phyloP scores from a whole-genome alignment of 1,140 invertebrate genomes.

The Drosophila pruinosa region DNA sequence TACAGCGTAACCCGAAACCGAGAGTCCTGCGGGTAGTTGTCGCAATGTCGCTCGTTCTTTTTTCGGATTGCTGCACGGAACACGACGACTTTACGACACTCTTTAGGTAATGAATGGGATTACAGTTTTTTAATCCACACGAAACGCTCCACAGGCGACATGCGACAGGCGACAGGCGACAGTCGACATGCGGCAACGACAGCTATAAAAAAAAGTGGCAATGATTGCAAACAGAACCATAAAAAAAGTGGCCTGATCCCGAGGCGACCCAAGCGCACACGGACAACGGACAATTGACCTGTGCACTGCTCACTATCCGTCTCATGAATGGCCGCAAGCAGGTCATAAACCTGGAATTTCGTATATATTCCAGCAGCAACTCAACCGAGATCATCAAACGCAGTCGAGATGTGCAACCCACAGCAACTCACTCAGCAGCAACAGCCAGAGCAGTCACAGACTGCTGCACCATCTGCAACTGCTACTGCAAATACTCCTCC shows the following conservation, averaged over 20 bases:
- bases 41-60: too few relatives aligned
- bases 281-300: slow-evolving; percentile 53
- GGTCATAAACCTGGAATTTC: slow-evolving; percentile 42
- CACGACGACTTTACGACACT: slow-evolving; percentile 48
- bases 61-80: too few relatives aligned
- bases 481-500: not conserved
- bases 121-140: slow-evolving; percentile 69
- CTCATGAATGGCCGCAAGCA: slow-evolving; percentile 63
- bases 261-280: not conserved
- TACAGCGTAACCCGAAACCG: not conserved
- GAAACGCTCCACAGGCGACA: not conserved
- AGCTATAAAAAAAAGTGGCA: slow-evolving; percentile 46
- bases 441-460: not conserved
- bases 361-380: slow-evolving; percentile 52
- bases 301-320: not conserved
- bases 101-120: slow-evolving; percentile 79
- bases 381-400: not conserved
- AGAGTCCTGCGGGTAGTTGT: not conserved
- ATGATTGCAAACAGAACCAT: slow-evolving; percentile 19
- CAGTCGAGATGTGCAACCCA: too few relatives aligned
- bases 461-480: not conserved
- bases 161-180: not conserved
- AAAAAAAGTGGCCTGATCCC: slow-evolving; percentile 12
- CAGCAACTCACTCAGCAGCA: not conserved
- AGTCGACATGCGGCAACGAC: not conserved